Percentiles rank a stretch among this genome's conserved stretches.
phyloP scores from a whole-genome alignment of 2,888 invertebrate genomes.

The Tetrapedia diversipes region DNA sequence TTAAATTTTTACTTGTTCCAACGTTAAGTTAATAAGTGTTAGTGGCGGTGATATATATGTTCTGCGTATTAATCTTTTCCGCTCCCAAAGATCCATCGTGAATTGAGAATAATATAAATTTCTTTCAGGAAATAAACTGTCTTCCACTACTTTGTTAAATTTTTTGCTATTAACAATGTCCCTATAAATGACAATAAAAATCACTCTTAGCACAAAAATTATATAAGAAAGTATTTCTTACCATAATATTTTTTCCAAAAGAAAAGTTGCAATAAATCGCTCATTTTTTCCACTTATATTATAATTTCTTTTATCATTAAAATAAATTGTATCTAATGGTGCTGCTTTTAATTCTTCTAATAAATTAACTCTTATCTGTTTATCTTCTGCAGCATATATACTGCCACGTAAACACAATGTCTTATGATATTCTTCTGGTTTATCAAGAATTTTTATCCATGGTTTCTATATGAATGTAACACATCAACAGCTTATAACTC shows the following conservation, averaged over 20 bases:
- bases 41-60: conserved; percentile 63
- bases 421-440: conserved; percentile 74
- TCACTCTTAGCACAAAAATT: not conserved
- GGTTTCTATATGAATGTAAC: conserved; percentile 68
- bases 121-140: conserved; percentile 40
- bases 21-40: conserved; percentile 61
- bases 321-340: conserved; percentile 70
- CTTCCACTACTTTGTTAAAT: conserved; percentile 68
- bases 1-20: conserved; percentile 68
- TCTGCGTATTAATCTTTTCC: conserved; percentile 61
- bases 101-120: conserved; percentile 74
- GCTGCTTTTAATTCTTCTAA: conserved; percentile 74
- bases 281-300: conserved; percentile 55
- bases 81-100: conserved; percentile 52
- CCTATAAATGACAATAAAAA: conserved; percentile 71
- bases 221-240: conserved; percentile 52
- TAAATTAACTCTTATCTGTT: conserved; percentile 69
- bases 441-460: conserved; percentile 66
- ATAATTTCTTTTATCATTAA: conserved; percentile 47
- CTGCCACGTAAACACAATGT: conserved; percentile 75
- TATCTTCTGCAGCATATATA: conserved; percentile 74
- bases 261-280: conserved; percentile 64
- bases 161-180: conserved; percentile 78
- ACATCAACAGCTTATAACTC: not conserved
- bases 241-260: conserved; percentile 78